These are phyloP conservation scores for Macropus fuliginosus DNA, from an alignment of 2,797 vertebrate species.

Conservation along the genomic window DNA sequence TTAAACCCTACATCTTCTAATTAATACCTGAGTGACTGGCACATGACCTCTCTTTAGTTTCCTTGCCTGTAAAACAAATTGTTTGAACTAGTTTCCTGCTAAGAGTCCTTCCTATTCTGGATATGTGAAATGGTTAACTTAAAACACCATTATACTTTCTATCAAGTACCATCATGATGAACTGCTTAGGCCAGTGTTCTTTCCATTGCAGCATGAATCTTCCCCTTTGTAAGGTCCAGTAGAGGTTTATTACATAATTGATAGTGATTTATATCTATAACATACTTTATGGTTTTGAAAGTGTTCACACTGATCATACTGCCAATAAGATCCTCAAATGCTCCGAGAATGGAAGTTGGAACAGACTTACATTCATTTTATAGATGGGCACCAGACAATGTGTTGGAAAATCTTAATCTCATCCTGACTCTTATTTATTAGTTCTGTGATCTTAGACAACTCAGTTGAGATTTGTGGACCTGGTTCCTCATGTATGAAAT, in stretches of 20 bases:
- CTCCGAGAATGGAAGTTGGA: not conserved
- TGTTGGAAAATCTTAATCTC: not conserved
- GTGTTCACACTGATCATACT: not conserved
- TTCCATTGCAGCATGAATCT: not conserved
- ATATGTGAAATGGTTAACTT: not conserved
- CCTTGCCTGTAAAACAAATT: not conserved
- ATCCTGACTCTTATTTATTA: not conserved
- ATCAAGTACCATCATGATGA: not conserved
- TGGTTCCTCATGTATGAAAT: not conserved
- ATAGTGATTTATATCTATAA: not conserved
- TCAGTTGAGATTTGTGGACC: not conserved
- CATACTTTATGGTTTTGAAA: not conserved
- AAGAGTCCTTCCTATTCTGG: not conserved
- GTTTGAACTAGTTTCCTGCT: not conserved
- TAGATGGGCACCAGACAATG: not conserved
- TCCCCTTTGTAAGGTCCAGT: not conserved
- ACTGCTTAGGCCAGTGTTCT: not conserved
- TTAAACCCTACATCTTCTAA: not conserved
- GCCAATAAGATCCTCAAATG: not conserved
- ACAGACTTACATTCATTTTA: not conserved
- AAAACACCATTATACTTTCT: not conserved
- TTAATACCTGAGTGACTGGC: not conserved
- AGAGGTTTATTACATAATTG: not conserved
- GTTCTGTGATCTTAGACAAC: not conserved
- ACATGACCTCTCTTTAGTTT: not conserved